phyloP scores from a whole-genome alignment of 1,140 invertebrate species.

The Thaumetopoea pityocampa region DNA sequence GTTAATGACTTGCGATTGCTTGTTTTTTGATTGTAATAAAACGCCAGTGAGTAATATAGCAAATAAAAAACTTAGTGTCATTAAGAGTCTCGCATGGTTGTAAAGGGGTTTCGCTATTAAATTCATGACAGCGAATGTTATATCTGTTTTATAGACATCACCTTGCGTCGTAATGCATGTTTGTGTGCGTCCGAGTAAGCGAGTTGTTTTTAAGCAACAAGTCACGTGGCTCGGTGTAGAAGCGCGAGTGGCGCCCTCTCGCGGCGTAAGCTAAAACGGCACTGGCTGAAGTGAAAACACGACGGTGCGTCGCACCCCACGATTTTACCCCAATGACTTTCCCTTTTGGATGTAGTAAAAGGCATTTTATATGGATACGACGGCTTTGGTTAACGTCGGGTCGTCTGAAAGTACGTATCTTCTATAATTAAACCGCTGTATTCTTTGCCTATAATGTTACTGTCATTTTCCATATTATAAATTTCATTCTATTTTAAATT shows the following conservation, averaged over 20 bases:
- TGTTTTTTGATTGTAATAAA: conserved; percentile 38
- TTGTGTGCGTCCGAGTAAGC: conserved; percentile 20
- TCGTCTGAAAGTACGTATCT: background rate
- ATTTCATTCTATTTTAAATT: conserved; percentile 9
- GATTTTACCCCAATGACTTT: conserved; percentile 69
- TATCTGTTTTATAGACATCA: conserved; percentile 29
- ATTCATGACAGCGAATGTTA: conserved; percentile 49
- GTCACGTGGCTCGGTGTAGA: conserved; percentile 43
- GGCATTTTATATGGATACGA: conserved; percentile 39
- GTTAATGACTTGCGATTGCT: conserved; percentile 31
- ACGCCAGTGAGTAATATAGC: conserved; percentile 44
- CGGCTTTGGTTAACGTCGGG: conserved; percentile 13
- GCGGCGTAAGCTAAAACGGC: conserved; percentile 56
- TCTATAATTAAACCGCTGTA: conserved; percentile 16
- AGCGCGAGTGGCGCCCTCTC: conserved; percentile 59
- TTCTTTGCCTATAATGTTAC: conserved; percentile 13
- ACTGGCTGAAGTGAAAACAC: conserved; percentile 64
- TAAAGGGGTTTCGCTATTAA: conserved; percentile 52
- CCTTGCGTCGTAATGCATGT: conserved; percentile 31
- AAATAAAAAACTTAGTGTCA: conserved; percentile 48
- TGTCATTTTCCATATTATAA: conserved; percentile 16
- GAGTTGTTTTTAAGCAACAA: conserved; percentile 43
- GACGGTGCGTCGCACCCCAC: conserved; percentile 62
- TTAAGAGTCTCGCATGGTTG: conserved; percentile 56
- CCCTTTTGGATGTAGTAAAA: conserved; percentile 52